Base-by-base conservation (phyloP, 2,888 invertebrate genomes). In the Panzeria rudis region DNA sequence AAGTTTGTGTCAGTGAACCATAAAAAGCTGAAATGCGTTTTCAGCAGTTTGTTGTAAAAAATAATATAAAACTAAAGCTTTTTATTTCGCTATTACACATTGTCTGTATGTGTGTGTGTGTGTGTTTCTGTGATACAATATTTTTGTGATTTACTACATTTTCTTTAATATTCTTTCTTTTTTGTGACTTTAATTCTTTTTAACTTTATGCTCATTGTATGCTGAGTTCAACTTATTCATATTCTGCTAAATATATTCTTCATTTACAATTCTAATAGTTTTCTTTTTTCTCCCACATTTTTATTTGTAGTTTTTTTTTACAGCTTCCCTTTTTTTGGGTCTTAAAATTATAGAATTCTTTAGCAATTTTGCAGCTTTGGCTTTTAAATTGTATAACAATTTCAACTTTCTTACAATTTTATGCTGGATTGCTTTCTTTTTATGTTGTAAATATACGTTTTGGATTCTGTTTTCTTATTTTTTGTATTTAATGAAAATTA, bases 221-320 rank as follows among this genome's bases (percentile, higher is more conserved):
- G 41, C 59, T 47, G 54, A 64, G 52, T 62, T 69, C 15, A 47
- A 62, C 15, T 72, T 79, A 41, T 61, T 64, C 50, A 56, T 69
- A 50, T 56, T 59, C 47, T 38, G 38, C 41, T 79, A 69, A 79
- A 73, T 73, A 69, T 61, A 73, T 52, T 71, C 56, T 79, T 69
- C 78, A 83, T 79, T 79, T 79, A 79, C 68, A 83, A 83, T 83
- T 83, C 78, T 79, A 79, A 83, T 83, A 69, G 29, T n/a, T 64
- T 50, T 54, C 5, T 29, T 50, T 59, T 56, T 44, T 13, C 61
- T 69, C n/a, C 61, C 61, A 1, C 61, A 47, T 4, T 61, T 54
- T 64, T 44, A 9, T 59, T 56, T 13, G 25, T 50, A 3, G 9
- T 4, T 2, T 8, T 38, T 59, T 44, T 32, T 62, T 62, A 17